These are phyloP conservation scores for Toxotes jaculatrix DNA, from an alignment of 2,113 vertebrate genomes.

Conservation along the genomic window DNA sequence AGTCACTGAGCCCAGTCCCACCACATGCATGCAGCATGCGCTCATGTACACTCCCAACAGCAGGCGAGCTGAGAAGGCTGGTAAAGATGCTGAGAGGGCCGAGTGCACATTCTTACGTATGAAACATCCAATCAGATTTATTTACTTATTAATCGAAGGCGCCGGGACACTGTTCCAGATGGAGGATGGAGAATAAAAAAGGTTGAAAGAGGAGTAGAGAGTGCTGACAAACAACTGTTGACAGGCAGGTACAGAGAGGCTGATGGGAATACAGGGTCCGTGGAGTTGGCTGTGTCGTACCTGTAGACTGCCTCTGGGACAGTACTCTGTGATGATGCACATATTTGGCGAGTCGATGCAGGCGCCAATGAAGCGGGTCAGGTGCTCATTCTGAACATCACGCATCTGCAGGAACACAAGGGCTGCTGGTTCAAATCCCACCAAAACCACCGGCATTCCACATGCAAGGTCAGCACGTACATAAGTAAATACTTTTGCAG, in stretches of 20 bases:
- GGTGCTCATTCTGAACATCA: constrained; percentile 93
- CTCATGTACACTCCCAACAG: no score
- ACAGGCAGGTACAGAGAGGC: not conserved
- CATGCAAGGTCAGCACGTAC: not conserved
- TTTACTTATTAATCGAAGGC: no score
- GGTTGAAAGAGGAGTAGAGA: not conserved
- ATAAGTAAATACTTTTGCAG: no score
- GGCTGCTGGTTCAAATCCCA: constrained; percentile 19
- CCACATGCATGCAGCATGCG: no score
- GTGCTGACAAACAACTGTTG: not conserved
- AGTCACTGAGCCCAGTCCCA: no score
- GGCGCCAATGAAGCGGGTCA: constrained; percentile 92
- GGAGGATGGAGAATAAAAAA: not conserved
- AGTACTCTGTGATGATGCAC: constrained; percentile 94
- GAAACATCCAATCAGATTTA: no score
- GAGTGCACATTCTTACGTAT: no score
- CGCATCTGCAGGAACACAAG: constrained; percentile 85
- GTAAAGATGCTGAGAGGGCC: no score
- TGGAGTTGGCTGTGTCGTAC: constrained; percentile 65
- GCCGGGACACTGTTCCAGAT: no score
- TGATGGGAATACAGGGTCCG: not conserved
- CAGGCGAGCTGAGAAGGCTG: no score
- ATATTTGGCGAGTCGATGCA: constrained; percentile 91
- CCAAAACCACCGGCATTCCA: not conserved
- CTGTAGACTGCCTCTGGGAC: constrained; percentile 92